A percentile compares a stretch with the other conserved stretches of the same genome.
These are phyloP conservation scores for Eonycteris spelaea DNA, from an alignment of 2,113 vertebrate species.

Conservation along the genomic window DNA sequence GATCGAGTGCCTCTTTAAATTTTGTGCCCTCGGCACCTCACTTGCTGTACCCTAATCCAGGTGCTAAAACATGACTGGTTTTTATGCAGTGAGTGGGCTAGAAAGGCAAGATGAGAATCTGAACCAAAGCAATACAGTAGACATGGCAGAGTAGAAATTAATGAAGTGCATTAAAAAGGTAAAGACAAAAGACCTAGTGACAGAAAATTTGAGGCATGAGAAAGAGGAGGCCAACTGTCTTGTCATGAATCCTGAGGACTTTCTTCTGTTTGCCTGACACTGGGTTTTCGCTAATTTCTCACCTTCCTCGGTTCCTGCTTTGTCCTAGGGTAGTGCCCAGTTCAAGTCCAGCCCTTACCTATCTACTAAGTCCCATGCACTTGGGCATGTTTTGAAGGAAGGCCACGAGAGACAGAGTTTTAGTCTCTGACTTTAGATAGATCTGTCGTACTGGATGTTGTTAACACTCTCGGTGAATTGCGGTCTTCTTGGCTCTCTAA, in stretches of 20 bases:
- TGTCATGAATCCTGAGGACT: not conserved
- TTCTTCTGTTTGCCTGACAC: not conserved
- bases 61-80: not conserved
- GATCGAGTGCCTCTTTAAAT: not conserved
- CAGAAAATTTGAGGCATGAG: not conserved
- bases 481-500: conserved; percentile 50
- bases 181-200: not conserved
- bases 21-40: not conserved
- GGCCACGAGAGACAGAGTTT: not conserved
- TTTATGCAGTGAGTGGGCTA: not conserved
- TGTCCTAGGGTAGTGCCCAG: not conserved
- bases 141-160: not conserved
- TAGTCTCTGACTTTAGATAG: not conserved
- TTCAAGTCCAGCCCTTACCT: not conserved
- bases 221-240: not conserved
- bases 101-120: not conserved
- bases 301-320: not conserved
- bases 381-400: not conserved
- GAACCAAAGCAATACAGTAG: not conserved
- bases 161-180: not conserved
- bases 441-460: not conserved
- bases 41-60: not conserved
- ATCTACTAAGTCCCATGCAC: not conserved
- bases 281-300: not conserved
- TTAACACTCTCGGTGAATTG: not conserved